These are phyloP conservation scores for Bombus waltoni DNA, from an alignment of 1,140 invertebrate genomes.

Conservation along the genomic window DNA sequence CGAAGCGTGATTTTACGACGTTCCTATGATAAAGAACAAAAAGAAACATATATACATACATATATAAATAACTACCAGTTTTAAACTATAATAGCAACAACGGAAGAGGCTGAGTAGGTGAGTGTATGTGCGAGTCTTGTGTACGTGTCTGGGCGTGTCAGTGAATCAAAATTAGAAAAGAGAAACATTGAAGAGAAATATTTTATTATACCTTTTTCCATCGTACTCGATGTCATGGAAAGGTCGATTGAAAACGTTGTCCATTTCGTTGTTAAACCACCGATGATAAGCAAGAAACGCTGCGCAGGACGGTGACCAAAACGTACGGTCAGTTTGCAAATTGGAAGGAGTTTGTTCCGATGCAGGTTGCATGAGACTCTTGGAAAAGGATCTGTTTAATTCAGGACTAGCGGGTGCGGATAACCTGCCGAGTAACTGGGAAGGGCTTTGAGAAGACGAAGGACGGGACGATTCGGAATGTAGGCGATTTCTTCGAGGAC, in stretches of 20 bases:
- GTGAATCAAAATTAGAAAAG: not conserved
- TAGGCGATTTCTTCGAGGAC: conserved; percentile 74
- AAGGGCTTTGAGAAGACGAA: conserved; percentile 40
- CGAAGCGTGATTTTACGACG: conserved; percentile 83
- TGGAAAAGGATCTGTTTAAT: conserved; percentile 78
- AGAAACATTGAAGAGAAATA: no score
- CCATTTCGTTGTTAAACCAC: conserved; percentile 78
- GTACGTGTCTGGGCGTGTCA: not conserved
- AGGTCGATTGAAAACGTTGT: conserved; percentile 66
- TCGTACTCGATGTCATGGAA: conserved; percentile 77
- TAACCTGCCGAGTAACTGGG: conserved; percentile 68
- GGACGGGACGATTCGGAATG: conserved; percentile 77
- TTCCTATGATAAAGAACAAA: conserved; percentile 73
- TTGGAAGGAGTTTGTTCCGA: conserved; percentile 40
- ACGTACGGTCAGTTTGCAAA: conserved; percentile 76
- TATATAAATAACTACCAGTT: not conserved
- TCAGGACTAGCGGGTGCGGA: conserved; percentile 80
- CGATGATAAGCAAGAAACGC: conserved; percentile 78
- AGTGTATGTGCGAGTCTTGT: not conserved
- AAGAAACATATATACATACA: not conserved
- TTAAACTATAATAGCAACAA: conserved; percentile 1
- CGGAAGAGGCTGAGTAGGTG: not conserved
- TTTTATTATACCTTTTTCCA: conserved; percentile 73
- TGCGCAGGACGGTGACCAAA: conserved; percentile 79
- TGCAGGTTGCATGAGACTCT: conserved; percentile 60